Conservation (phyloP, 2,888 invertebrate species). For the Lithophane leautieri region DNA sequence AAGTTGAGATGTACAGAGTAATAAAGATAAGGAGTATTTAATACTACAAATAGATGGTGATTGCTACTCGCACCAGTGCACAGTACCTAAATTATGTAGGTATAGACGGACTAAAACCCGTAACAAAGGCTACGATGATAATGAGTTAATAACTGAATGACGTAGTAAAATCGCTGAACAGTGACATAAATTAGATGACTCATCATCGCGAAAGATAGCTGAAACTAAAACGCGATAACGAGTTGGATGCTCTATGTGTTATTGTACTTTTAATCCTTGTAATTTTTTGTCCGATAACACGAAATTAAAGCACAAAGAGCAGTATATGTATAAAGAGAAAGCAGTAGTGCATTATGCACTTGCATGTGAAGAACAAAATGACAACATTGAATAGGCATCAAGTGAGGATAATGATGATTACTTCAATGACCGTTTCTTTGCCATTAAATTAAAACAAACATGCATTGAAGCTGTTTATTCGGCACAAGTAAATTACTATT, state of each 20-base stretch:
- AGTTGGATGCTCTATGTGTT: constrained; percentile 5
- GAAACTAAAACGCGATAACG: constrained; percentile 38
- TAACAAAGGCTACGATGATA: constrained; percentile 42
- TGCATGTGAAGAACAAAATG: neutral
- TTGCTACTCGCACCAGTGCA: too few species aligned
- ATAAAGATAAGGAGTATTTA: neutral
- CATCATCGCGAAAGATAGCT: constrained; percentile 38
- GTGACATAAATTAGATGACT: constrained; percentile 48
- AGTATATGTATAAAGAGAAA: neutral
- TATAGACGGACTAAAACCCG: constrained; percentile 3
- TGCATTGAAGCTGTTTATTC: constrained; percentile 31
- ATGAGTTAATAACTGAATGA: constrained; percentile 46
- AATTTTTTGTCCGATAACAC: constrained; percentile 25
- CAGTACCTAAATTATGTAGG: constrained; percentile 3
- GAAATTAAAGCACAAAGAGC: neutral
- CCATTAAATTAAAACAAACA: constrained; percentile 17
- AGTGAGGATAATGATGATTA: constrained; percentile 19
- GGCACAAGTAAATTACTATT: neutral
- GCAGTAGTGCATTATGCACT: neutral
- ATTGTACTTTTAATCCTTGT: constrained; percentile 31
- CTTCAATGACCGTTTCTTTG: constrained; percentile 11
- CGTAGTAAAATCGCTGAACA: constrained; percentile 35
- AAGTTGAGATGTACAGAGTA: neutral
- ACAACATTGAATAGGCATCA: neutral
- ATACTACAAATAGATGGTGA: neutral